A percentile compares a stretch with the other conserved stretches of the same genome.
phyloP scores from a whole-genome alignment of 2,797 vertebrate species.

The Varecia variegata region DNA sequence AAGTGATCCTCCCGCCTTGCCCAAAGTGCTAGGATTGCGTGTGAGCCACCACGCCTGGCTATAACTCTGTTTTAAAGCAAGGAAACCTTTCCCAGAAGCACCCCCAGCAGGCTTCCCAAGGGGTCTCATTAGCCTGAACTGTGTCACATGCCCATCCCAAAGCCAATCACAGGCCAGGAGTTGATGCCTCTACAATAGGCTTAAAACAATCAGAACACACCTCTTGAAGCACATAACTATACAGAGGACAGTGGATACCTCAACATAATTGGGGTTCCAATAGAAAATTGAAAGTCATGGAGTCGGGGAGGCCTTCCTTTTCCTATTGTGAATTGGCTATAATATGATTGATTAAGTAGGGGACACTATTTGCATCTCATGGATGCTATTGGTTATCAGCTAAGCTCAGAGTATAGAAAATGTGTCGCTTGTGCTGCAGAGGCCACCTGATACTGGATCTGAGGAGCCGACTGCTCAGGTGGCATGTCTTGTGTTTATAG shows the following conservation, averaged over 20 bases:
- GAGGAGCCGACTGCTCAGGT: neutral
- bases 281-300: neutral
- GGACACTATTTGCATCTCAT: neutral
- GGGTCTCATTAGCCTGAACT: neutral
- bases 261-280: neutral
- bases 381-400: neutral
- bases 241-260: neutral
- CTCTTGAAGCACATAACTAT: neutral
- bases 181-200: neutral
- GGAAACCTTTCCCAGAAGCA: no score
- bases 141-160: neutral
- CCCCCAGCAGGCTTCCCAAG: neutral
- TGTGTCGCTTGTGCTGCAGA: neutral
- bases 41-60: no score
- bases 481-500: neutral
- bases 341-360: neutral
- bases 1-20: no score
- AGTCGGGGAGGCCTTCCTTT: neutral
- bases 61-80: no score
- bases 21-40: no score
- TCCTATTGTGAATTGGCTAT: neutral
- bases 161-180: neutral
- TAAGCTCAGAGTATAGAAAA: neutral
- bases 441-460: neutral
- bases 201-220: neutral